Base-by-base conservation (phyloP, 1,140 invertebrate genomes). In the Ctenoplectra terminalis region DNA sequence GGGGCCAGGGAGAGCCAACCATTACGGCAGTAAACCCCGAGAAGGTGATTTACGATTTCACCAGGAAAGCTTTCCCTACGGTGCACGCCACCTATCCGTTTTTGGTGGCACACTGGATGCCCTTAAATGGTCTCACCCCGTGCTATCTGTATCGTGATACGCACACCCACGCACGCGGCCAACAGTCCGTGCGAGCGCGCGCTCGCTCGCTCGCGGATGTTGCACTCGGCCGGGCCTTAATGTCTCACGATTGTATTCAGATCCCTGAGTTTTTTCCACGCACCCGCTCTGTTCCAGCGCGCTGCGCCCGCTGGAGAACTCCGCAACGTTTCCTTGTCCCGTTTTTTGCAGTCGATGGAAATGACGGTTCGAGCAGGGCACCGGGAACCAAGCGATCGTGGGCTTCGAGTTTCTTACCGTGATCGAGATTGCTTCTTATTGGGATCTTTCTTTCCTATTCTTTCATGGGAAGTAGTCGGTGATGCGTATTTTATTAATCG, bases 11-110 rank as follows among this genome's bases (percentile, higher is more conserved):
- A 43, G 31, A n/a, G 52, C 48, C 54, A 58, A 37, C 72, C 82
- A 80, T 67, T 71, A 79, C 66, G n/a, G 40, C 34, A 15, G 40
- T n/a, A 23, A 20, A 46, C 34, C 29, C 11, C 54, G 48, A 26
- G 31, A 52, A 84, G 23, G 56, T 84, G 88, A 89, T 87, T 89
- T 88, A 88, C 74, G 86, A 89, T 89, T 88, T 83, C 84, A 83
- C 80, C 76, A 52, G 50, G 66, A 85, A 78, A 70, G 80, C 78
- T 75, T 83, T 83, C 78, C 80, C 67, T 73, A 66, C 63, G 74
- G 26, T 54, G 46, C 48, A 76, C 66, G 81, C 73, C 37, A 79
- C 48, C 76, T 70, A 78, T 73, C 86, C 86, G 81, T 87, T 87
- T 87, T 87, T 85, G 86, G 84, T 63, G 37, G 72, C 73, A 66